Conservation (phyloP, 2,113 vertebrate genomes). For the Hiodon tergisus region DNA sequence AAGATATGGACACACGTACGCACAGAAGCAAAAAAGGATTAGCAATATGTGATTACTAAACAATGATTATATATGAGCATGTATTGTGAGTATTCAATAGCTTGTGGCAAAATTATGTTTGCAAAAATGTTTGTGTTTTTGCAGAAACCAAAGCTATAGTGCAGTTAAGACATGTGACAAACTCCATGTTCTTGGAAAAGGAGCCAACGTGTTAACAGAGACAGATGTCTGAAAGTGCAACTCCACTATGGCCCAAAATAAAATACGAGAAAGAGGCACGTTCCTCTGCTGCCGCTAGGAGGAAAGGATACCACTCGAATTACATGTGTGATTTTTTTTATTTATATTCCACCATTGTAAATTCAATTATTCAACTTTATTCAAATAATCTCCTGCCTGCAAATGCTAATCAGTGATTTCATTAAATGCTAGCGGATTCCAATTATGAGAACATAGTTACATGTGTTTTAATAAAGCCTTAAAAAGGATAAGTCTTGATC, state of each 20-base stretch:
- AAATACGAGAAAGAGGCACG: too few species aligned
- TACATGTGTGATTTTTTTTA: neutral
- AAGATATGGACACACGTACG: constrained; percentile 9
- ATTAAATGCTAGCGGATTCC: neutral
- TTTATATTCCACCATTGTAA: neutral
- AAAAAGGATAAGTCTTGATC: too few species aligned
- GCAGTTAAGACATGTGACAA: too few species aligned
- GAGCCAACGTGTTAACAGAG: neutral
- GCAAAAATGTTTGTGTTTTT: too few species aligned
- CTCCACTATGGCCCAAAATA: neutral
- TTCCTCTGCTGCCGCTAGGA: too few species aligned
- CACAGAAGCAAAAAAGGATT: neutral
- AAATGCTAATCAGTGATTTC: constrained; percentile 7
- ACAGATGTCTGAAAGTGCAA: neutral
- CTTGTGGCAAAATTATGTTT: too few species aligned
- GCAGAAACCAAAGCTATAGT: too few species aligned
- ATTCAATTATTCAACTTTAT: neutral
- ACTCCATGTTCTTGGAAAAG: too few species aligned
- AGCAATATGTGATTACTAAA: neutral
- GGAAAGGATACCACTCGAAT: too few species aligned
- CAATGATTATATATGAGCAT: too few species aligned
- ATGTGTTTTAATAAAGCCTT: too few species aligned
- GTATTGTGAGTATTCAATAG: too few species aligned
- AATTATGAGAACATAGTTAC: neutral
- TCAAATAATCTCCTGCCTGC: neutral